phyloP scores from a whole-genome alignment of 92 coral and sea anemone genomes.

The Parazoanthus atlanticus region DNA sequence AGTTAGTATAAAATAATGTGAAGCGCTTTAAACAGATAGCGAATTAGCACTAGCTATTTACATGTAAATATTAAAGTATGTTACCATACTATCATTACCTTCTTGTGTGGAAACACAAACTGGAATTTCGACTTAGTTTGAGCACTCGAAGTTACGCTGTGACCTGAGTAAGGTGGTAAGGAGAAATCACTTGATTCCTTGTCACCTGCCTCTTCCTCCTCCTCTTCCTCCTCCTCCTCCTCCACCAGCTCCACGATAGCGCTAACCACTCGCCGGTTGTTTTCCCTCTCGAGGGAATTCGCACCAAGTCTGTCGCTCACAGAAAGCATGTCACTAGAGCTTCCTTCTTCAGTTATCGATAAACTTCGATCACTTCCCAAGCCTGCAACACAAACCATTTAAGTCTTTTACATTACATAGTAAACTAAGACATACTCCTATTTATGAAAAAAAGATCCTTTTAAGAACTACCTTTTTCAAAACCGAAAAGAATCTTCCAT shows the following conservation, averaged over 20 bases:
- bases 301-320: slow-evolving; percentile 18
- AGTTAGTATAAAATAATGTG: too few species aligned
- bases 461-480: not conserved
- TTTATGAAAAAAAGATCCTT: not conserved
- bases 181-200: slow-evolving; percentile 17
- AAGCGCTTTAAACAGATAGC: too few species aligned
- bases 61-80: too few species aligned
- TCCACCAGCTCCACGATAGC: slow-evolving; percentile 65
- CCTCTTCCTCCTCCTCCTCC: slow-evolving; percentile 65
- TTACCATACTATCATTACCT: slow-evolving; percentile 35
- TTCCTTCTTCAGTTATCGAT: not conserved
- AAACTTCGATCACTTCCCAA: slow-evolving; percentile 36
- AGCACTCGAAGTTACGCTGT: slow-evolving; percentile 30
- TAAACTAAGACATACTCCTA: not conserved
- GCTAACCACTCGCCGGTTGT: slow-evolving; percentile 73
- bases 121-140: slow-evolving; percentile 21
- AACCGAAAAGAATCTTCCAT: too few species aligned
- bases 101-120: slow-evolving; percentile 60
- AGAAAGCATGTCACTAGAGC: not conserved
- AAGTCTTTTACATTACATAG: not conserved
- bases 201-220: slow-evolving; percentile 32
- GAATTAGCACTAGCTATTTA: too few species aligned
- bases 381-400: slow-evolving; percentile 8
- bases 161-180: slow-evolving; percentile 24
- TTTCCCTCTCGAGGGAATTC: slow-evolving; percentile 37